Percentiles rank a stretch among this genome's conserved stretches.
phyloP scores from a whole-genome alignment of 2,888 invertebrate species.

The Ennomos erosarius region DNA sequence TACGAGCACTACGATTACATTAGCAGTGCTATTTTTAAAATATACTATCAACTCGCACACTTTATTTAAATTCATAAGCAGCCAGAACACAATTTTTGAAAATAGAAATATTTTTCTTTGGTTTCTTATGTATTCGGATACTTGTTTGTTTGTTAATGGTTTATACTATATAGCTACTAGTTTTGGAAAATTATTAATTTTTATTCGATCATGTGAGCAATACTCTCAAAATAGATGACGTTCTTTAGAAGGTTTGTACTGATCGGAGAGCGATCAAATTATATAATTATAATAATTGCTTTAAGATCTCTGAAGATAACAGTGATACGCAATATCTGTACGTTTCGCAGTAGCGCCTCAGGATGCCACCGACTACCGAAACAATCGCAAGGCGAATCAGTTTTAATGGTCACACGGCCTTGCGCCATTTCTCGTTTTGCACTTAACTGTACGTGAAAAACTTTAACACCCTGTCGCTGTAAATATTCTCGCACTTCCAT shows the following conservation, averaged over 20 bases:
- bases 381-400: conserved; percentile 59
- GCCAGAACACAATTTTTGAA: no score
- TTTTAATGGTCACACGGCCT: conserved; percentile 56
- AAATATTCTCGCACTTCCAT: background rate
- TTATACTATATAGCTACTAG: no score
- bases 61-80: no score
- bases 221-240: no score
- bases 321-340: conserved; percentile 1
- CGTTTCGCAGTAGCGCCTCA: conserved; percentile 20
- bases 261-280: background rate
- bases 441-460: conserved; percentile 18
- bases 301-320: conserved; percentile 1
- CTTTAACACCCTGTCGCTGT: conserved; percentile 16
- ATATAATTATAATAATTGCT: no score
- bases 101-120: no score
- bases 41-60: conserved; percentile 9
- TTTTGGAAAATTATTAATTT: no score
- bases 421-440: conserved; percentile 54
- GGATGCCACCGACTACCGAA: conserved; percentile 36
- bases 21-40: conserved; percentile 9
- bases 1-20: conserved; percentile 21
- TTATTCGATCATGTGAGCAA: no score
- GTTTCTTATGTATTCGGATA: no score
- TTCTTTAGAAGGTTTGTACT: no score
- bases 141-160: no score